Evolutionary conservation across 2,888 invertebrate genomes (phyloP), one percentile per base, ranked within the genome.

Genomic region (Orchesellides sinensis): DNA sequence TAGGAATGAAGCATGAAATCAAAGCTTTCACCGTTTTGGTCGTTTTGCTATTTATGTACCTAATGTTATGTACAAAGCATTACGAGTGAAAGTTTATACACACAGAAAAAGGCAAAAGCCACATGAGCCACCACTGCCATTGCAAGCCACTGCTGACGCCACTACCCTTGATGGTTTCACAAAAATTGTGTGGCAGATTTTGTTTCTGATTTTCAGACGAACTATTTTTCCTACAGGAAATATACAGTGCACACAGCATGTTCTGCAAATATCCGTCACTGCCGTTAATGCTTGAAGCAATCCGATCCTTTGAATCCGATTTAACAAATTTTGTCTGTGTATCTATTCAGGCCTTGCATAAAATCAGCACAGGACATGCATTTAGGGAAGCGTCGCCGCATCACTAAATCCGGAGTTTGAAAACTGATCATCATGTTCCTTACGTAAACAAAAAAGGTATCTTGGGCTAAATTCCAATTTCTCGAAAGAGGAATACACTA

Each of bases 1-100:
- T 19, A 8, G 19, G 73, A 70, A 73, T 73, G 73, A 73, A 63
- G 73, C 17, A 63, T 73, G 73, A 47, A 61, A 73, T 73, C 61
- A 73, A 49, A 45, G 1, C 40, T 47, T 73, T 35, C 32, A 32
- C n/a, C 61, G 17, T 32, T 35, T 17, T 8, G 52, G 52, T 52
- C 52, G 52, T 21, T 17, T 52, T 17, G 6, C 52, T 52, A 2
- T 52, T 35, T 35, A 14, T 54, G 54, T 6, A 19, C 14, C 8
- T 32, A 32, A 61, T 61, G 61, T 61, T 17, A 14, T 54, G 54
- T 6, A 19, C 14, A 14, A 19, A 32, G 32, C 32, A 32, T 61
- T 17, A 61, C 17, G 17, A n/a, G 61, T 61, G 32, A 61, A 32
- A 61, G 35, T 61, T 61, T 29, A 19, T 32, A 29, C n/a, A 8